Percentiles rank a stretch among this genome's conserved stretches.
Evolutionary conservation across 2,797 vertebrate genomes (phyloP).

Genomic region (Momotus momota): DNA sequence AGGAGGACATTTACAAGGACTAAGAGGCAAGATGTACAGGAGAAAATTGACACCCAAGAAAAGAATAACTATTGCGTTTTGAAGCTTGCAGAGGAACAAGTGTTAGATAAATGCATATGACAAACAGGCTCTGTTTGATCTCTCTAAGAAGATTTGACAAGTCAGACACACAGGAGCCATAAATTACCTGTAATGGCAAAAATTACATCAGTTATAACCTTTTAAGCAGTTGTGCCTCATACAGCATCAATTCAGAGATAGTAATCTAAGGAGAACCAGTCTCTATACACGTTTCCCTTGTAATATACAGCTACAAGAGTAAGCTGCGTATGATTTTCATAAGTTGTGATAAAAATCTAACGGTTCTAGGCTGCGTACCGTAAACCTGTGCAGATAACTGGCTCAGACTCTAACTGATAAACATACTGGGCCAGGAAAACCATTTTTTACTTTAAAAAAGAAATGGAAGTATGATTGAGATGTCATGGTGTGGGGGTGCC

Average conservation of each 20-base stretch:
- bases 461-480: constrained; percentile 47
- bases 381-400: constrained; percentile 55
- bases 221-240: constrained; percentile 64
- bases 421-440: constrained; percentile 6
- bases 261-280: constrained; percentile 60
- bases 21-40: constrained; percentile 42
- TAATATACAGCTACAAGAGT: constrained; percentile 57
- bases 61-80: constrained; percentile 64
- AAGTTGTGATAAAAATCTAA: constrained; percentile 60
- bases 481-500: constrained; percentile 32
- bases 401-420: constrained; percentile 50
- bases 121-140: constrained; percentile 73
- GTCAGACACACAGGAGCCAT: constrained; percentile 76
- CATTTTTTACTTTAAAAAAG: constrained; percentile 39
- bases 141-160: constrained; percentile 71
- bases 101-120: constrained; percentile 62
- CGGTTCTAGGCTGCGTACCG: constrained; percentile 45
- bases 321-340: constrained; percentile 60
- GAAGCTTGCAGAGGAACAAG: constrained; percentile 57
- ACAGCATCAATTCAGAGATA: constrained; percentile 64
- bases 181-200: constrained; percentile 78
- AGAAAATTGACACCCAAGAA: constrained; percentile 64
- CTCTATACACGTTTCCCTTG: constrained; percentile 1
- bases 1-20: constrained; percentile 69
- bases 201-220: constrained; percentile 77